Evolutionary conservation across 2,113 vertebrate species (phyloP).

Genomic region (Callithrix jacchus): DNA sequence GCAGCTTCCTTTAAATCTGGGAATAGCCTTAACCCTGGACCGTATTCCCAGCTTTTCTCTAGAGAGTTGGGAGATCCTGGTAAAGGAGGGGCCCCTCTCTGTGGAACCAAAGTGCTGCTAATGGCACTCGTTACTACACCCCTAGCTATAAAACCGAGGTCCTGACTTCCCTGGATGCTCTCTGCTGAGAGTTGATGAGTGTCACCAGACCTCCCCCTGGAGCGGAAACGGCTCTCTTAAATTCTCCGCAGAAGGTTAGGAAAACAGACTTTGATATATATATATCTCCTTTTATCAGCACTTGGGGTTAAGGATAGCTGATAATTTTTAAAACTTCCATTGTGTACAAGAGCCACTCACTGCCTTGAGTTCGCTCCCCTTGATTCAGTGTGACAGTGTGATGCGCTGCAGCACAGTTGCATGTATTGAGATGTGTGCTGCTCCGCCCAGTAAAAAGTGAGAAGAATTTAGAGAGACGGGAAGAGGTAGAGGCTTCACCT

Average conservation of each 20-base stretch:
- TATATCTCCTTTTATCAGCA: conserved; percentile 42
- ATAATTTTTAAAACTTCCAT: neutral
- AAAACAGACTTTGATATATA: conserved; percentile 46
- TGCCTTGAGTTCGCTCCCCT: neutral
- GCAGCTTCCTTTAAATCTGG: neutral
- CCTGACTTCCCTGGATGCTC: neutral
- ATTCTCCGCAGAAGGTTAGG: conserved; percentile 27
- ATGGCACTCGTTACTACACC: neutral
- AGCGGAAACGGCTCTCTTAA: conserved; percentile 34
- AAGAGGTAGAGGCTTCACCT: neutral
- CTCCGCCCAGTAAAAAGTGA: neutral
- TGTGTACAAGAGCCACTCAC: neutral
- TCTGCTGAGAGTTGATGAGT: conserved; percentile 5
- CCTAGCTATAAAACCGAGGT: neutral
- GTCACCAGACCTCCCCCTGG: conserved; percentile 1
- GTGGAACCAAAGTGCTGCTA: neutral
- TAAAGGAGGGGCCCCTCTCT: neutral
- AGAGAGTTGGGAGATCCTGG: conserved; percentile 10
- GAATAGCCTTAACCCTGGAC: neutral
- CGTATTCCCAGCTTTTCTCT: neutral
- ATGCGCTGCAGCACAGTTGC: neutral
- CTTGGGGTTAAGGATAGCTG: neutral
- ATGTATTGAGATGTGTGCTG: neutral
- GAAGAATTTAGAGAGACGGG: neutral
- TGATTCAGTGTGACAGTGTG: neutral